These are phyloP conservation scores for Thymallus thymallus DNA, from an alignment of 2,113 vertebrate species.

Conservation along the genomic window DNA sequence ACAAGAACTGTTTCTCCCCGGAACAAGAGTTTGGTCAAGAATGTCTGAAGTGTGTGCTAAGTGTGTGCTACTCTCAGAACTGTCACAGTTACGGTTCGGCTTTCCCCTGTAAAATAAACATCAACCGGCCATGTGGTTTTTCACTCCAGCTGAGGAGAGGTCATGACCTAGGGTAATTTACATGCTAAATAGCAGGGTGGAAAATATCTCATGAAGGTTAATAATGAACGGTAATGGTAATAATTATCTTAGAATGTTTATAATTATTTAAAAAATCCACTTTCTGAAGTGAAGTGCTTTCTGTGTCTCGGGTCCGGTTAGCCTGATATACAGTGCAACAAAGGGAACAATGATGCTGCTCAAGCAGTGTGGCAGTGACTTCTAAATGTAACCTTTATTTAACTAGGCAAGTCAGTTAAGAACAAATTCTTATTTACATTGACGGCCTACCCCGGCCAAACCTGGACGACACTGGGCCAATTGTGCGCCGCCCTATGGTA, in stretches of 20 bases:
- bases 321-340: conserved; percentile 40
- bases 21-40: conserved; percentile 36
- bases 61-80: conserved; percentile 24
- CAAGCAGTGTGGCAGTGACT: conserved; percentile 40
- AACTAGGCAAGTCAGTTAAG: no score
- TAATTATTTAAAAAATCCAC: background rate
- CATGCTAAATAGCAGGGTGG: background rate
- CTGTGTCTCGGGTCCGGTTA: conserved; percentile 45
- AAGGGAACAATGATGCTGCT: conserved; percentile 49
- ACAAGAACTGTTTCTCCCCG: conserved; percentile 30
- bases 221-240: background rate
- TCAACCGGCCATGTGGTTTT: background rate
- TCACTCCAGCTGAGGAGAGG: background rate
- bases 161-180: background rate
- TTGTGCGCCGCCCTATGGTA: no score
- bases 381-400: no score
- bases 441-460: no score
- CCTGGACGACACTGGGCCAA: no score
- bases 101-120: conserved; percentile 18
- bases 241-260: background rate
- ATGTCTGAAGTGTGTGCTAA: conserved; percentile 46
- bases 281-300: conserved; percentile 22
- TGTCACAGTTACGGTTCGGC: conserved; percentile 26
- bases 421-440: no score
- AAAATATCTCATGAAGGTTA: background rate